Percentiles rank a stretch among this genome's conserved stretches.
phyloP scores from a whole-genome alignment of 2,888 invertebrate species.

The Macrophya alboannulata region DNA sequence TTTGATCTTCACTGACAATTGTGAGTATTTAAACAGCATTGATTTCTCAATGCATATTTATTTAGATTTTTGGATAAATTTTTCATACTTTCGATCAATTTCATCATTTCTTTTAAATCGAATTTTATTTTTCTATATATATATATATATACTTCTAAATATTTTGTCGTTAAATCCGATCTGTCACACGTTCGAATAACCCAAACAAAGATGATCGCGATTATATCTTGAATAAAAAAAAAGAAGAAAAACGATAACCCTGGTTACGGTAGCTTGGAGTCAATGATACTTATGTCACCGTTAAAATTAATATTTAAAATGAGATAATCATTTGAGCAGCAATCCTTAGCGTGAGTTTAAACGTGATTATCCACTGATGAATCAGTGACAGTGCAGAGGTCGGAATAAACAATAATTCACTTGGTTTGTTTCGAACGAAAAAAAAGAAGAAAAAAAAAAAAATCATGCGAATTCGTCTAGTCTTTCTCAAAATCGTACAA shows the following conservation, averaged over 20 bases:
- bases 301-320: background rate
- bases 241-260: background rate
- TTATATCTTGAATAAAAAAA: background rate
- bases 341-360: background rate
- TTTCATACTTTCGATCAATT: background rate
- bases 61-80: background rate
- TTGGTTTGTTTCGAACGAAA: background rate
- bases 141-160: no score
- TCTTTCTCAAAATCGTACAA: background rate
- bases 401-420: background rate
- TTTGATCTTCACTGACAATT: conserved; percentile 1
- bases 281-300: background rate
- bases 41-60: background rate
- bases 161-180: background rate
- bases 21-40: conserved; percentile 7
- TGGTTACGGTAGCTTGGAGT: background rate
- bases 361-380: background rate
- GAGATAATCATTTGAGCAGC: background rate
- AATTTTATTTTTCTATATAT: no score
- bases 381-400: background rate
- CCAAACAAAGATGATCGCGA: background rate
- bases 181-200: background rate
- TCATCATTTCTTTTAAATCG: no score
- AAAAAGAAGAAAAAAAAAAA: no score
- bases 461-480: background rate